A percentile compares a stretch with the other conserved stretches of the same genome.
These are phyloP conservation scores for Mycalesis mineus DNA, from an alignment of 2,888 invertebrate genomes.

Conservation along the genomic window DNA sequence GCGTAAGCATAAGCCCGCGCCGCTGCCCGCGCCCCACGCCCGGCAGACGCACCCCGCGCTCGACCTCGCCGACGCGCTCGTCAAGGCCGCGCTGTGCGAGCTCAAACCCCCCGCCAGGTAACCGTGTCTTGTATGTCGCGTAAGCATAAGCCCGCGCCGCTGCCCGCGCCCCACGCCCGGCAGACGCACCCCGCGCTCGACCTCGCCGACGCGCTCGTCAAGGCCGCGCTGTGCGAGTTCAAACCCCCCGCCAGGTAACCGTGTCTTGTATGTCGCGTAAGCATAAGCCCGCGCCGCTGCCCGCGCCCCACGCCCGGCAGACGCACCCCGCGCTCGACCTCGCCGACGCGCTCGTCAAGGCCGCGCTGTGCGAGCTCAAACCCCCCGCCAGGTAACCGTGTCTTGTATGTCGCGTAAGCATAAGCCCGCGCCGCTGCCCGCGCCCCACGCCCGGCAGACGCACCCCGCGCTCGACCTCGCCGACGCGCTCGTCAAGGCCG, in stretches of 20 bases:
- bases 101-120: slow-evolving; percentile 40
- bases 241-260: slow-evolving; percentile 37
- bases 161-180: slow-evolving; percentile 28
- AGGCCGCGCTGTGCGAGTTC: slow-evolving; percentile 52
- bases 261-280: neutral
- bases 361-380: slow-evolving; percentile 49
- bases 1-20: slow-evolving; percentile 31
- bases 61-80: slow-evolving; percentile 40
- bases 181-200: slow-evolving; percentile 34
- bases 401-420: neutral
- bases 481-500: slow-evolving; percentile 47
- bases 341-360: slow-evolving; percentile 43
- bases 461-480: slow-evolving; percentile 37
- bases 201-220: slow-evolving; percentile 41
- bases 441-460: slow-evolving; percentile 28
- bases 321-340: slow-evolving; percentile 36
- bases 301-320: slow-evolving; percentile 29
- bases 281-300: slow-evolving; percentile 36
- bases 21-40: slow-evolving; percentile 31
- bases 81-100: slow-evolving; percentile 52
- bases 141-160: slow-evolving; percentile 35
- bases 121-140: slow-evolving; percentile 1
- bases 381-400: slow-evolving; percentile 38
- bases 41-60: slow-evolving; percentile 33
- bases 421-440: slow-evolving; percentile 37